Conservation (phyloP, 2,797 vertebrate species). For the Peromyscus attwateri region DNA sequence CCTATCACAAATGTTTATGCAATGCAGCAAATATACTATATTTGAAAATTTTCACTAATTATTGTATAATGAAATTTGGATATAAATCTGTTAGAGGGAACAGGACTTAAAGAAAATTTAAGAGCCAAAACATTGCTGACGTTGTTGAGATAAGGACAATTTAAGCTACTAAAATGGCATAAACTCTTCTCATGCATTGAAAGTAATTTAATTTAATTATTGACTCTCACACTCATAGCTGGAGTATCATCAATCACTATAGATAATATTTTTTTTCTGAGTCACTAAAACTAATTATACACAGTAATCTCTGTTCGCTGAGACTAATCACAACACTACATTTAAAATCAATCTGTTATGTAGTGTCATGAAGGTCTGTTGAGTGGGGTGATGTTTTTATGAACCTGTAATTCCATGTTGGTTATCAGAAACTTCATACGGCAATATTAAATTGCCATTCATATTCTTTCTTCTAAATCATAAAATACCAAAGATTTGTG, state of each 20-base stretch:
- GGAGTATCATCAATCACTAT: conserved; percentile 73
- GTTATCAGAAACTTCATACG: conserved; percentile 32
- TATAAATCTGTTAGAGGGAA: not conserved
- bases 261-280: conserved; percentile 77
- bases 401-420: conserved; percentile 51
- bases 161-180: not conserved
- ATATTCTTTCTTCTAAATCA: not conserved
- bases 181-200: conserved; percentile 25
- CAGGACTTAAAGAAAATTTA: not conserved
- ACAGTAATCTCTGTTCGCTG: conserved; percentile 65
- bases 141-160: conserved; percentile 25
- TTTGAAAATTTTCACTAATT: not conserved
- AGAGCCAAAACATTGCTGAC: not conserved
- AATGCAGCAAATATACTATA: not conserved
- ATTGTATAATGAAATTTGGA: not conserved
- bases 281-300: conserved; percentile 79
- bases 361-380: conserved; percentile 47
- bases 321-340: conserved; percentile 71
- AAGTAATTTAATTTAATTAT: conserved; percentile 75
- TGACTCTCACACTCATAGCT: conserved; percentile 64
- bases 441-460: not conserved
- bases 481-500: not conserved
- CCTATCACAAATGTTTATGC: not conserved
- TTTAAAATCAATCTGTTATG: conserved; percentile 79
- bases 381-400: conserved; percentile 52